Percentiles rank a stretch among this genome's conserved stretches.
Conservation (phyloP, 2,113 vertebrate species). For the Hipposideros armiger region DNA sequence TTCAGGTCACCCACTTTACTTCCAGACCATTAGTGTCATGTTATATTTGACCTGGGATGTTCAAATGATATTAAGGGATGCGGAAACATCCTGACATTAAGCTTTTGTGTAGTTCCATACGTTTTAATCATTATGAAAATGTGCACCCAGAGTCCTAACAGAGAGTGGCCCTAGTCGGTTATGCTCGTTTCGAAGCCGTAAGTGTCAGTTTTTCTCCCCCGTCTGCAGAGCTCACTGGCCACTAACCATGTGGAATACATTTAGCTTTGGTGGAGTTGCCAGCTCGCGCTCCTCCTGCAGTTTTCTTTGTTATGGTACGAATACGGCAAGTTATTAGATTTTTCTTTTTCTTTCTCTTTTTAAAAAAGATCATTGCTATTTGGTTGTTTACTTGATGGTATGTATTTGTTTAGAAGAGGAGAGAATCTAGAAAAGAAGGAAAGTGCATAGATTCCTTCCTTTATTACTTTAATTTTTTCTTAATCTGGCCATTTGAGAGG, state of each 20-base stretch:
- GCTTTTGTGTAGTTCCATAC: conserved; percentile 37
- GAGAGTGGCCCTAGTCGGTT: conserved; percentile 59
- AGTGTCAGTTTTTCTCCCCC: conserved; percentile 44
- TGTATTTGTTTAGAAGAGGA: not conserved
- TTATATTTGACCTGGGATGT: conserved; percentile 77
- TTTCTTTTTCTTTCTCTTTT: conserved; percentile 40
- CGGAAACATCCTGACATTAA: conserved; percentile 69
- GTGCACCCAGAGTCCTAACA: conserved; percentile 53
- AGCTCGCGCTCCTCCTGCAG: conserved; percentile 31
- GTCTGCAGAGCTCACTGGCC: conserved; percentile 57
- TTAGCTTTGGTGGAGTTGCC: conserved; percentile 40
- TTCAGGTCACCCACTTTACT: conserved; percentile 50
- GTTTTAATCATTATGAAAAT: conserved; percentile 77
- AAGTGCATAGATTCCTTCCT: not conserved
- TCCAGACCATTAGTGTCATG: conserved; percentile 65
- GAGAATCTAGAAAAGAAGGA: conserved; percentile 34
- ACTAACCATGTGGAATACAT: conserved; percentile 75
- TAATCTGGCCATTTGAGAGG: conserved; percentile 27
- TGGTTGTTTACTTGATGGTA: not conserved
- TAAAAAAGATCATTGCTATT: conserved; percentile 6
- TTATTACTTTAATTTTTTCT: not conserved
- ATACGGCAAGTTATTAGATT: conserved; percentile 3
- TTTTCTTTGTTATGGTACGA: conserved; percentile 70
- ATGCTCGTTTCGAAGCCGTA: conserved; percentile 65
- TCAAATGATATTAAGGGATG: conserved; percentile 64